These are phyloP conservation scores for Rhegmatorhina hoffmannsi DNA, from an alignment of 2,113 vertebrate genomes.

Conservation along the genomic window DNA sequence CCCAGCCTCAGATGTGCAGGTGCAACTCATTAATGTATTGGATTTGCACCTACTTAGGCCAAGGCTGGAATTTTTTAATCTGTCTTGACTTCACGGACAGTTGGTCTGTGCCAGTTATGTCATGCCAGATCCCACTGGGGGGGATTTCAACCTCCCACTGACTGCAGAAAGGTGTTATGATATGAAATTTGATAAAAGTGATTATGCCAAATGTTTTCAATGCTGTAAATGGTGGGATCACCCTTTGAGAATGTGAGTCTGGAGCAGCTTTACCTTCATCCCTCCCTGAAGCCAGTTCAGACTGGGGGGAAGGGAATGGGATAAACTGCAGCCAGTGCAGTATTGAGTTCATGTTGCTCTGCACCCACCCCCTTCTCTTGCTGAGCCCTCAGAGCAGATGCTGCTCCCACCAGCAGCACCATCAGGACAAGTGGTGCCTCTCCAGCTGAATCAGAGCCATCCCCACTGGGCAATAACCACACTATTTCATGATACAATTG, in stretches of 20 bases:
- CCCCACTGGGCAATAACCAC: background rate
- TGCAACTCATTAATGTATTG: slow-evolving; percentile 17
- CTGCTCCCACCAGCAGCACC: background rate
- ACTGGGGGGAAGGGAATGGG: background rate
- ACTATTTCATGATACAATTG: background rate
- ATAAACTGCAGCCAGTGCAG: accelerated
- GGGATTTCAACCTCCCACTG: background rate
- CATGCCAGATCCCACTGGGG: background rate
- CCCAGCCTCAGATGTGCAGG: slow-evolving; percentile 19
- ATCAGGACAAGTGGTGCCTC: background rate
- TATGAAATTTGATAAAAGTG: background rate
- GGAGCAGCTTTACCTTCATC: background rate
- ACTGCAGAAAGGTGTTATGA: background rate
- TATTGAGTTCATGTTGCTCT: accelerated
- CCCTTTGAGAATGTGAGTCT: background rate
- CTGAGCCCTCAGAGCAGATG: background rate
- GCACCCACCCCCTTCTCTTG: background rate
- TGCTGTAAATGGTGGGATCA: background rate
- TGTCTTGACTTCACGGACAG: background rate
- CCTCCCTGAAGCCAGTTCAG: background rate
- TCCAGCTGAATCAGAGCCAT: background rate
- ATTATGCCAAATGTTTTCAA: background rate
- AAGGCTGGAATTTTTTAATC: slow-evolving; percentile 21
- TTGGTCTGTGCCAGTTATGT: background rate
- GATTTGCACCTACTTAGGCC: slow-evolving; percentile 29